Conservation (phyloP, 2,888 invertebrate genomes). For the Coleophora deauratella region DNA sequence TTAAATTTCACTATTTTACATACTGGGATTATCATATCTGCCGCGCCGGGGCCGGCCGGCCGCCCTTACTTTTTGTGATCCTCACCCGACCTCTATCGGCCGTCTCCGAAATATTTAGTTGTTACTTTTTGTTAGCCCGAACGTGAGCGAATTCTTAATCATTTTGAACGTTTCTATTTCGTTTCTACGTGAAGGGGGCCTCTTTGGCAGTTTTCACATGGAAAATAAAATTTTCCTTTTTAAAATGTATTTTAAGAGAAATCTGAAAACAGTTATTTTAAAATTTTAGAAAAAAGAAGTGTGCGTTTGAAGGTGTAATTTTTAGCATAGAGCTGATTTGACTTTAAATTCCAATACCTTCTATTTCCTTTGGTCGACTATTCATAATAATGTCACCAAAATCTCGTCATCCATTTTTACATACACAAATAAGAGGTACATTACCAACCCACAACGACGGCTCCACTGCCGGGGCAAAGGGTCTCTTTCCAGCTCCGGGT, state of each 20-base stretch:
- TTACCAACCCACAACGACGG: no score
- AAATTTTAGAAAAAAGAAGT: no score
- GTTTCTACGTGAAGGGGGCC: slow-evolving; percentile 30
- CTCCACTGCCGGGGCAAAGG: no score
- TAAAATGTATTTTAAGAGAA: not conserved
- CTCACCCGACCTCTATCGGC: slow-evolving; percentile 65
- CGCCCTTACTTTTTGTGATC: slow-evolving; percentile 65
- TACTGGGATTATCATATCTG: slow-evolving; percentile 73
- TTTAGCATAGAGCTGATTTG: no score
- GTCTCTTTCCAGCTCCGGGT: no score
- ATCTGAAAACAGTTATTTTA: no score
- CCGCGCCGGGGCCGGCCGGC: slow-evolving; percentile 34
- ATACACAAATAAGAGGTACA: no score
- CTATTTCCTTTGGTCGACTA: no score
- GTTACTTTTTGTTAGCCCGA: slow-evolving; percentile 67
- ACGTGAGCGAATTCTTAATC: slow-evolving; percentile 69
- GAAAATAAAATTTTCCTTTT: not conserved
- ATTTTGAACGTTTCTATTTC: slow-evolving; percentile 34
- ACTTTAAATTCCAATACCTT: no score
- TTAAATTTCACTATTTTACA: slow-evolving; percentile 75
- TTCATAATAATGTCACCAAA: no score
- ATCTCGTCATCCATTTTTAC: no score
- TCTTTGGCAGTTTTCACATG: slow-evolving; percentile 20
- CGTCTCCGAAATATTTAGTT: slow-evolving; percentile 71
- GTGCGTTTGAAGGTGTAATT: no score